phyloP scores from a whole-genome alignment of 2,888 invertebrate genomes.

The Rhabditophanes sp. region DNA sequence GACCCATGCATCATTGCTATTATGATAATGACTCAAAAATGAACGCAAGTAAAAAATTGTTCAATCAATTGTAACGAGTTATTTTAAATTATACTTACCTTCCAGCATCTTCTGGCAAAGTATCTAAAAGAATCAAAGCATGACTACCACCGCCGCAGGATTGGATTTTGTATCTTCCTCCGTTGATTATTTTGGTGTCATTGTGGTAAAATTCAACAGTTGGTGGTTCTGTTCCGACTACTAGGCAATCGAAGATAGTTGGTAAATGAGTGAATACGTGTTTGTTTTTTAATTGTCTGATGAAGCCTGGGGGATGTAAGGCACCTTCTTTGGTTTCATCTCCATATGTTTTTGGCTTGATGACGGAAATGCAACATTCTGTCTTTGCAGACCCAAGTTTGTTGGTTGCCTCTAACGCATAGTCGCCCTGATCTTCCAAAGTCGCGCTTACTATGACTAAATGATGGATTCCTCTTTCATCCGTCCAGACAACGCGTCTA shows the following conservation, averaged over 20 bases:
- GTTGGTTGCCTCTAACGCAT: conserved; percentile 42
- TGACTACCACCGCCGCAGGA: conserved; percentile 40
- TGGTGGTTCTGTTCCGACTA: conserved; percentile 39
- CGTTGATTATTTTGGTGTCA: conserved; percentile 46
- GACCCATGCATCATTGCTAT: too few relatives aligned
- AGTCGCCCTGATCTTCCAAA: conserved; percentile 44
- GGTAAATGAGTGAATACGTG: conserved; percentile 44
- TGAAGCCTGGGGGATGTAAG: conserved; percentile 43
- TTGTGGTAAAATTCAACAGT: conserved; percentile 45
- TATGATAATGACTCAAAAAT: too few relatives aligned
- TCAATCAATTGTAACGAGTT: too few relatives aligned
- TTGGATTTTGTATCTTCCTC: conserved; percentile 46
- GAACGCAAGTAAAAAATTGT: too few relatives aligned
- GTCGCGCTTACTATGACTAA: conserved; percentile 36
- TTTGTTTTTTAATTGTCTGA: conserved; percentile 43
- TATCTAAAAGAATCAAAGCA: conserved; percentile 39
- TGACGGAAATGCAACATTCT: conserved; percentile 32
- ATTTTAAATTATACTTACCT: too few relatives aligned
- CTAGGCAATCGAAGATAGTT: conserved; percentile 44
- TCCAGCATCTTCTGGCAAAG: conserved; percentile 38
- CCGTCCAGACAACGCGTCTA: conserved; percentile 32
- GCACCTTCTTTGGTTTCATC: conserved; percentile 15
- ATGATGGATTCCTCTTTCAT: conserved; percentile 41
- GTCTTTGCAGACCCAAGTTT: conserved; percentile 40
- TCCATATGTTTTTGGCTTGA: conserved; percentile 23